Conservation (phyloP, 2,888 invertebrate genomes). For the Cinara cedri region DNA sequence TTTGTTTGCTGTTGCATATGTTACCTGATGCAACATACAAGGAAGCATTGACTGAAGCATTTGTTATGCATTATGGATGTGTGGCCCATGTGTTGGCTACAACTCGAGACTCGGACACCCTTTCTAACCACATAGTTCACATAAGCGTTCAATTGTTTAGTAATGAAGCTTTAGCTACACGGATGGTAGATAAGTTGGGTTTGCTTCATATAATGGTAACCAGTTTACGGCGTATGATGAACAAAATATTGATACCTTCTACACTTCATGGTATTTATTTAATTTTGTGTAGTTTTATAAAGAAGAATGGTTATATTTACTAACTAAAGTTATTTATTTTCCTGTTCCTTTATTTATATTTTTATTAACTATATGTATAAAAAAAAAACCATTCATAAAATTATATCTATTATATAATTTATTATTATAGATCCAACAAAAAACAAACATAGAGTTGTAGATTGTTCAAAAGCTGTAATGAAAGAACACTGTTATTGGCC, state of each 20-base stretch:
- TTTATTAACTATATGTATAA: too few species aligned
- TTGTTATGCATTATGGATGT: conserved; percentile 94
- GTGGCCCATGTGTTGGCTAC: conserved; percentile 89
- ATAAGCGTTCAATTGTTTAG: conserved; percentile 96
- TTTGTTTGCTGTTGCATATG: conserved; percentile 92
- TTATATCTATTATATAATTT: background rate
- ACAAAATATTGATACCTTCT: conserved; percentile 84
- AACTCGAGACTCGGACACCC: conserved; percentile 84
- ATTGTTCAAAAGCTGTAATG: conserved; percentile 90
- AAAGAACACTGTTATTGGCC: conserved; percentile 99
- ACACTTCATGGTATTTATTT: conserved; percentile 75
- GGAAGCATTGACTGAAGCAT: conserved; percentile 89
- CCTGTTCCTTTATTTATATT: background rate
- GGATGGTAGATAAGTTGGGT: conserved; percentile 89
- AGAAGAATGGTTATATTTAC: background rate
- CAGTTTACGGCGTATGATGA: conserved; percentile 91
- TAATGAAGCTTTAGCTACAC: conserved; percentile 86
- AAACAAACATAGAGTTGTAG: conserved; percentile 89
- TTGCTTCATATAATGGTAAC: conserved; percentile 92
- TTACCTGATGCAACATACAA: conserved; percentile 94
- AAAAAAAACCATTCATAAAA: background rate
- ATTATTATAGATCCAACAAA: conserved; percentile 70
- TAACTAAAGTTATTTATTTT: background rate
- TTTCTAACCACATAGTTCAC: conserved; percentile 95
- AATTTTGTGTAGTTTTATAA: background rate